These are phyloP conservation scores for Pristionchus exspectatus DNA, from an alignment of 2,888 invertebrate species.

Conservation along the genomic window DNA sequence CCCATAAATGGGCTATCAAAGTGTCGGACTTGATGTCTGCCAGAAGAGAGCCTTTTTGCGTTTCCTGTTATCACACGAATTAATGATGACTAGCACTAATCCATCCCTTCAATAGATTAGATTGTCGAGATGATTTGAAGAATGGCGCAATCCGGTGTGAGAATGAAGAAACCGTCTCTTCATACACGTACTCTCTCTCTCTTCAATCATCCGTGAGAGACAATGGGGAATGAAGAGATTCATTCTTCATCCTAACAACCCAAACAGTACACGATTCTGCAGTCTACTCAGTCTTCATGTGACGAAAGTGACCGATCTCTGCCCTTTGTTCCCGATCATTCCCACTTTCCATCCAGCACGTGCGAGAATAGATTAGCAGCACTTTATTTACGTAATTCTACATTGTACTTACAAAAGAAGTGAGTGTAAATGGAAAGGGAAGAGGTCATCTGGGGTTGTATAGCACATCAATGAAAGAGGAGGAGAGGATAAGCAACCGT, in stretches of 20 bases:
- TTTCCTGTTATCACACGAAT: not conserved
- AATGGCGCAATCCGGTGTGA: not conserved
- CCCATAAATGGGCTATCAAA: not conserved
- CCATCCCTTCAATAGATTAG: conserved; percentile 4
- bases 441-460: conserved; percentile 48
- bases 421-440: not conserved
- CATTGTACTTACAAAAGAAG: conserved; percentile 3
- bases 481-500: conserved; percentile 21
- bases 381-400: conserved; percentile 33
- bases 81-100: not conserved
- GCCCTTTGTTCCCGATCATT: not conserved
- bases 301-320: conserved; percentile 6
- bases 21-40: not conserved
- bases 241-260: too few species aligned
- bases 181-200: too few species aligned
- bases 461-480: conserved; percentile 47
- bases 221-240: too few species aligned
- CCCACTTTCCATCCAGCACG: too few species aligned
- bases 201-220: too few species aligned
- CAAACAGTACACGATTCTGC: conserved; percentile 3
- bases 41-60: not conserved
- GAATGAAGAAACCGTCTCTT: too few species aligned
- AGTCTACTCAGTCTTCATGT: not conserved
- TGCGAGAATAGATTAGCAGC: not conserved
- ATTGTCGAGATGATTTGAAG: conserved; percentile 12